Conservation (phyloP, 2,113 vertebrate genomes). For the Dissostichus mawsoni region DNA sequence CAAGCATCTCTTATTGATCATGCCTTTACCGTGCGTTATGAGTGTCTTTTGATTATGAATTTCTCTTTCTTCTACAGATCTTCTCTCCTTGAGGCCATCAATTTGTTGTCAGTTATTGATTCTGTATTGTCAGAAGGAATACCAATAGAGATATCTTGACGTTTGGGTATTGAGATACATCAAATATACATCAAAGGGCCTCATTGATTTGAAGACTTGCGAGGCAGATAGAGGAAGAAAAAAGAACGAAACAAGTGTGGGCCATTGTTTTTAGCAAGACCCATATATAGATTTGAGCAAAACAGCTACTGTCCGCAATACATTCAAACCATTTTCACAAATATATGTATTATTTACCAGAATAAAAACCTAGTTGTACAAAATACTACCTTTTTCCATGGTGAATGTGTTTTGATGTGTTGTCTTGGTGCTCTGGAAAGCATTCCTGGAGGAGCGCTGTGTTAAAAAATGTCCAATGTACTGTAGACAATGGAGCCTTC, state of each 20-base stretch:
- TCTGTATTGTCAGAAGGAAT: constrained; percentile 45
- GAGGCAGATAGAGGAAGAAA: constrained; percentile 2
- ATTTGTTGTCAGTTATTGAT: constrained; percentile 63
- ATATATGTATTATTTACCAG: constrained; percentile 16
- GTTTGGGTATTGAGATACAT: constrained; percentile 62
- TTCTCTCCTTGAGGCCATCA: constrained; percentile 30
- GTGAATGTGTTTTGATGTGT: constrained; percentile 7
- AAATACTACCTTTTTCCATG: neutral
- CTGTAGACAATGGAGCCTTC: neutral
- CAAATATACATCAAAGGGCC: constrained; percentile 70
- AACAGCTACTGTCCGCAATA: constrained; percentile 13
- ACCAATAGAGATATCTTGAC: constrained; percentile 43
- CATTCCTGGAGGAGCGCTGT: constrained; percentile 8
- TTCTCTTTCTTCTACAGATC: neutral
- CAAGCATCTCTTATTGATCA: neutral
- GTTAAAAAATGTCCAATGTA: neutral
- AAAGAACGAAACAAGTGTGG: constrained; percentile 14
- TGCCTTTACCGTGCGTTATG: neutral
- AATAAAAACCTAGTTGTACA: neutral
- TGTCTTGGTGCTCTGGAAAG: constrained; percentile 16
- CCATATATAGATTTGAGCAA: constrained; percentile 13
- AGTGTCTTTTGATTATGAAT: constrained; percentile 8
- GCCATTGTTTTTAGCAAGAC: neutral
- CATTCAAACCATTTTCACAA: constrained; percentile 2
- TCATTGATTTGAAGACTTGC: constrained; percentile 36